phyloP scores from a whole-genome alignment of 1,140 invertebrate genomes.

The Magallana gigas region DNA sequence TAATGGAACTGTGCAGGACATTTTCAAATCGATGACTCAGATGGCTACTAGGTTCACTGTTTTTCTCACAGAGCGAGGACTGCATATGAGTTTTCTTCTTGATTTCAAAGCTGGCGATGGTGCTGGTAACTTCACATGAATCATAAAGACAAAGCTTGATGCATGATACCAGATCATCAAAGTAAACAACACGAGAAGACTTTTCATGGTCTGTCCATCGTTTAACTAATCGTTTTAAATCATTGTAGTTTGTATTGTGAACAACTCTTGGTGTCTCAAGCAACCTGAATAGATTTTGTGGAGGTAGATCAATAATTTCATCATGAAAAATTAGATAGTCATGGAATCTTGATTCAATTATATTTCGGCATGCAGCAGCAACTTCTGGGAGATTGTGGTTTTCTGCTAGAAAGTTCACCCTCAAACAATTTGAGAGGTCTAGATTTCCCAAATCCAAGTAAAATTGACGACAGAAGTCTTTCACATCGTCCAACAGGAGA shows the following conservation, averaged over 20 bases:
- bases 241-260: slow-evolving; percentile 72
- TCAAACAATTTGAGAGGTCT: slow-evolving; percentile 73
- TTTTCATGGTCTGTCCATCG: slow-evolving; percentile 74
- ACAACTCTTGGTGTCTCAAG: slow-evolving; percentile 72
- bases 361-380: slow-evolving; percentile 68
- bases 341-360: slow-evolving; percentile 76
- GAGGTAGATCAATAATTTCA: slow-evolving; percentile 77
- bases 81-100: slow-evolving; percentile 49
- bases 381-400: slow-evolving; percentile 75
- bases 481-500: slow-evolving; percentile 83
- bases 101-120: slow-evolving; percentile 37
- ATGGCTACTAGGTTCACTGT: background rate
- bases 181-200: slow-evolving; percentile 59
- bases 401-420: slow-evolving; percentile 72
- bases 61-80: slow-evolving; percentile 50
- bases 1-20: slow-evolving; percentile 52
- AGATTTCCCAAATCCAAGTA: slow-evolving; percentile 75
- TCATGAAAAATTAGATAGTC: slow-evolving; percentile 76
- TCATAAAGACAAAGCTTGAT: slow-evolving; percentile 74
- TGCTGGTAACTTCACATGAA: slow-evolving; percentile 38
- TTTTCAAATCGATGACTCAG: slow-evolving; percentile 47
- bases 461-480: slow-evolving; percentile 77
- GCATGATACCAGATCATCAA: slow-evolving; percentile 63
- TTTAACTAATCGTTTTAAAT: slow-evolving; percentile 70
- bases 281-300: slow-evolving; percentile 66